A percentile compares a stretch with the other conserved stretches of the same genome.
phyloP scores from a whole-genome alignment of 1,140 invertebrate genomes.

The Drosophila saltans region DNA sequence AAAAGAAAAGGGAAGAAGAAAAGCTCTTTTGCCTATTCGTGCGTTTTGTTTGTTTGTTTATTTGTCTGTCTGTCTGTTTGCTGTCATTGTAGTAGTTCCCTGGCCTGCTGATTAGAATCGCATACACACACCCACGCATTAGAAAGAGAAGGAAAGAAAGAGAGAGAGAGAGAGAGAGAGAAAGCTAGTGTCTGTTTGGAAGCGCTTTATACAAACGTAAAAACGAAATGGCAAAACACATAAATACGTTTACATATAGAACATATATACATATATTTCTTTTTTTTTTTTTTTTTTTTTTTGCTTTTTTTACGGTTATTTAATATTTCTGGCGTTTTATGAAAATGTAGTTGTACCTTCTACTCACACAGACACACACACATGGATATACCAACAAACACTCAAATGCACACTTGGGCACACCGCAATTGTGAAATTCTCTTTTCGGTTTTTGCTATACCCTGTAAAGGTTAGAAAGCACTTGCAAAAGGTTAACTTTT shows the following conservation, averaged over 20 bases:
- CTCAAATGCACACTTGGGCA: slow-evolving; percentile 13
- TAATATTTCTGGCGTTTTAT: slow-evolving; percentile 74
- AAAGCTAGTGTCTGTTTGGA: slow-evolving; percentile 3
- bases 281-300: background rate
- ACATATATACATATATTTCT: slow-evolving; percentile 32
- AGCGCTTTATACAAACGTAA: slow-evolving; percentile 57
- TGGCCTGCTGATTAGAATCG: slow-evolving; percentile 69
- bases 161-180: slow-evolving; percentile 9
- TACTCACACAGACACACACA: background rate
- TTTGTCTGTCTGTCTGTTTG: slow-evolving; percentile 42
- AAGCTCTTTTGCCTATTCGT: slow-evolving; percentile 57
- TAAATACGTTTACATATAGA: slow-evolving; percentile 68
- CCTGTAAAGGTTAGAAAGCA: background rate
- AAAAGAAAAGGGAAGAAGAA: slow-evolving; percentile 17
- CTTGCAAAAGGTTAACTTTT: too few species aligned
- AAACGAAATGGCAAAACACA: slow-evolving; percentile 64
- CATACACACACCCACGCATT: slow-evolving; percentile 19
- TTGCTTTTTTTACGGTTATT: slow-evolving; percentile 72
- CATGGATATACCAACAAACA: background rate
- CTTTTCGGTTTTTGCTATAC: slow-evolving; percentile 1
- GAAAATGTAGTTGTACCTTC: slow-evolving; percentile 70
- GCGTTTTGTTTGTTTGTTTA: slow-evolving; percentile 66
- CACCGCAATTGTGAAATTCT: slow-evolving; percentile 52
- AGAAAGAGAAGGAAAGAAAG: background rate
- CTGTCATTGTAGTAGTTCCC: slow-evolving; percentile 54